These are phyloP conservation scores for Apocheima hispidaria DNA, from an alignment of 2,888 invertebrate species.

Conservation along the genomic window DNA sequence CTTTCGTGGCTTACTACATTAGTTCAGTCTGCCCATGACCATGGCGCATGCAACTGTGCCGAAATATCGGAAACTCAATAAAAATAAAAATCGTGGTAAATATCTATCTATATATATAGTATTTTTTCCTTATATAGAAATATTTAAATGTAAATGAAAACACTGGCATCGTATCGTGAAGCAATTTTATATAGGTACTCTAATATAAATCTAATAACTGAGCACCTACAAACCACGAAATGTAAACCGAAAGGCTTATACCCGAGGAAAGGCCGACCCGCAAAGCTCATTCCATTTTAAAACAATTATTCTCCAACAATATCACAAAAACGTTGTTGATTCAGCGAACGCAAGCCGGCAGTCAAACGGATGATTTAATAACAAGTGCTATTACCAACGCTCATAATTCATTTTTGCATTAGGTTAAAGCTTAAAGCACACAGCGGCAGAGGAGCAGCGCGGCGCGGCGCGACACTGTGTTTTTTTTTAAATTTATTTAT, in stretches of 20 bases:
- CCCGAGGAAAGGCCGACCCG: slow-evolving; percentile 14
- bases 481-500: too few relatives aligned
- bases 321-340: slow-evolving; percentile 37
- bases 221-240: neutral
- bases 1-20: too few relatives aligned
- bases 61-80: too few relatives aligned
- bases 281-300: slow-evolving; percentile 28
- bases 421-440: slow-evolving; percentile 33
- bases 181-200: neutral
- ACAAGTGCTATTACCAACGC: slow-evolving; percentile 62
- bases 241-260: neutral
- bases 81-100: too few relatives aligned
- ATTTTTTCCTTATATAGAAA: neutral
- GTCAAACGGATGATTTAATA: slow-evolving; percentile 61
- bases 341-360: slow-evolving; percentile 26
- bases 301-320: slow-evolving; percentile 31
- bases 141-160: neutral
- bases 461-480: too few relatives aligned
- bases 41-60: too few relatives aligned
- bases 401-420: slow-evolving; percentile 72
- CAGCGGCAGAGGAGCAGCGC: too few relatives aligned
- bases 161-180: neutral
- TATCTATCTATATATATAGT: too few relatives aligned
- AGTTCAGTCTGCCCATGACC: too few relatives aligned
- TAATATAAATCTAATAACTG: neutral